Conservation (phyloP, 2,797 vertebrate species). For the Crocodylus rhombifer region DNA sequence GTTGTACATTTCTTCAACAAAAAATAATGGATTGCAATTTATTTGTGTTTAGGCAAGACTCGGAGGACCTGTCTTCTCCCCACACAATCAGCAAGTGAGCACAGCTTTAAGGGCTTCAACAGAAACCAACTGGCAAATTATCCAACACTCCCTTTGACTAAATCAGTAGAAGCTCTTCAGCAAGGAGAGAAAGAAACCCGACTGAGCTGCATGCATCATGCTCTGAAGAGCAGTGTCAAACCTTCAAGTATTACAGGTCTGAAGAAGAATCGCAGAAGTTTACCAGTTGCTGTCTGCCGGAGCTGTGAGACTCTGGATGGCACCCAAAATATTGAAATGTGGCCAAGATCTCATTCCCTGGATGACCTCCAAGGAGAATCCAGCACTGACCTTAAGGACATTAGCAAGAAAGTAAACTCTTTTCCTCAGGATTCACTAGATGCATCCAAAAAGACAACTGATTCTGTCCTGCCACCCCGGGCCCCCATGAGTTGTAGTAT, state of each 20-base stretch:
- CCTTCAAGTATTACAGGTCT: slow-evolving; percentile 76
- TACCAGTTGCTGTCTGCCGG: slow-evolving; percentile 85
- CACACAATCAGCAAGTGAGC: slow-evolving; percentile 84
- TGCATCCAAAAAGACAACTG: slow-evolving; percentile 63
- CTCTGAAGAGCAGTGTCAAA: slow-evolving; percentile 80
- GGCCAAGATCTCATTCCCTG: slow-evolving; percentile 93
- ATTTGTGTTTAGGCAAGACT: slow-evolving; percentile 89
- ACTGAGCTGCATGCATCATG: slow-evolving; percentile 77
- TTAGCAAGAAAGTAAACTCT: slow-evolving; percentile 45
- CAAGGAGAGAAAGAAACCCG: slow-evolving; percentile 82
- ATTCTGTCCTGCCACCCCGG: neutral
- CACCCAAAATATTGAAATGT: slow-evolving; percentile 68
- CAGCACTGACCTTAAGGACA: slow-evolving; percentile 18
- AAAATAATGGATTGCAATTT: neutral
- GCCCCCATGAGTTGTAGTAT: neutral
- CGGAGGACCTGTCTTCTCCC: slow-evolving; percentile 84
- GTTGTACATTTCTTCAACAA: neutral
- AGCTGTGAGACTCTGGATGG: slow-evolving; percentile 93
- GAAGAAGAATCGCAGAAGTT: slow-evolving; percentile 85
- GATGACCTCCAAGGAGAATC: slow-evolving; percentile 90
- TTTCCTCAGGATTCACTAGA: slow-evolving; percentile 68
- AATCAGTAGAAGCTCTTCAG: slow-evolving; percentile 81
- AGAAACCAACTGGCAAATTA: slow-evolving; percentile 87
- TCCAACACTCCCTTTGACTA: slow-evolving; percentile 87
- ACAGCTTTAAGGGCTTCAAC: slow-evolving; percentile 81